phyloP scores from a whole-genome alignment of 2,113 vertebrate genomes.

The Gracilinanus agilis region DNA sequence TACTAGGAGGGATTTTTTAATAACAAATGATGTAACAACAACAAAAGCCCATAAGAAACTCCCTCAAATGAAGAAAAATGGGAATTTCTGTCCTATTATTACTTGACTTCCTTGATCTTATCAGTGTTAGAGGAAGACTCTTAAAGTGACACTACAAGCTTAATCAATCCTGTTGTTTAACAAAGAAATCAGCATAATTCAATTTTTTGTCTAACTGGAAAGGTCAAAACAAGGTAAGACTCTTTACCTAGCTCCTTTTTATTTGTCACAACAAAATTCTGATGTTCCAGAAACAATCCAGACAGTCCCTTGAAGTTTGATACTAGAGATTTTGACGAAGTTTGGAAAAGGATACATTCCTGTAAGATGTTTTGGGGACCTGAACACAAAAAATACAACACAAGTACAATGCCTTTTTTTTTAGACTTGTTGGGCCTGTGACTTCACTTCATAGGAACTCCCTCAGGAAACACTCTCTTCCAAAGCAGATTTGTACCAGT shows the following conservation, averaged over 20 bases:
- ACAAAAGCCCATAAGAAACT: constrained; percentile 4
- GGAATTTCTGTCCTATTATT: neutral
- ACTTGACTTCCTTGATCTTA: neutral
- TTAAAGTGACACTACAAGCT: neutral
- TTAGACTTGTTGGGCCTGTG: neutral
- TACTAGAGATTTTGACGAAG: neutral
- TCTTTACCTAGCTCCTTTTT: neutral
- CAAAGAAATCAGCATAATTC: neutral
- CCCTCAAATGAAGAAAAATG: neutral
- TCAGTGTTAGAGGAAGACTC: neutral
- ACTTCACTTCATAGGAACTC: neutral
- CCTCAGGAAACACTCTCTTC: neutral
- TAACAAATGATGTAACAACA: neutral
- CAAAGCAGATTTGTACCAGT: neutral
- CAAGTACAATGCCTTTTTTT: neutral
- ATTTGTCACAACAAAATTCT: neutral
- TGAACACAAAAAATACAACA: neutral
- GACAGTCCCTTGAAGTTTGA: neutral
- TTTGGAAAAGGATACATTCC: neutral
- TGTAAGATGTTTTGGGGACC: neutral
- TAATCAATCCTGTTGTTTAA: neutral
- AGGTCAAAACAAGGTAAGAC: neutral
- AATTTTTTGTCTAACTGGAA: neutral
- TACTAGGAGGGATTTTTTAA: neutral
- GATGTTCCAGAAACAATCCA: constrained; percentile 13